These are phyloP conservation scores for Phyllotreta cruciferae DNA, from an alignment of 2,888 invertebrate species.

Conservation along the genomic window DNA sequence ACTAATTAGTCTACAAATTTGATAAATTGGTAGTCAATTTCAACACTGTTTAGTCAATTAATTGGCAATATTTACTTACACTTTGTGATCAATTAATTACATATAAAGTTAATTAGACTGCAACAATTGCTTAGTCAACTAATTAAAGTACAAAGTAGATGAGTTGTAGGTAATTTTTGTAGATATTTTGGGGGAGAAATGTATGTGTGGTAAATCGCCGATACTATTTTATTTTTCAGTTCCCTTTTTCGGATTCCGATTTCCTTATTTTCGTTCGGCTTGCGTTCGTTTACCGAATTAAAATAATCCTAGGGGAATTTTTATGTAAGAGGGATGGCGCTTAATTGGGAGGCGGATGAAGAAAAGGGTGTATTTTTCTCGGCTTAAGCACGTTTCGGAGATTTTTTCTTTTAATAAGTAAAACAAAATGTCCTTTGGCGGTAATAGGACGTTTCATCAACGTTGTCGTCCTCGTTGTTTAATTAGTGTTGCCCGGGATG, in stretches of 20 bases:
- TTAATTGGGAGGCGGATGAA: conserved; percentile 28
- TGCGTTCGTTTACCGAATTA: conserved; percentile 32
- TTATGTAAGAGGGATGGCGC: conserved; percentile 25
- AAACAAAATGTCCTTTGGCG: conserved; percentile 30
- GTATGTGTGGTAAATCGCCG: too few species aligned
- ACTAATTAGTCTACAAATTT: too few species aligned
- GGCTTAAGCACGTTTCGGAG: conserved; percentile 31
- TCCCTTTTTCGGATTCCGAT: conserved; percentile 10
- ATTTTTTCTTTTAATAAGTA: conserved; percentile 33
- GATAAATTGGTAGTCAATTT: too few species aligned
- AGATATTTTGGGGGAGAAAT: too few species aligned
- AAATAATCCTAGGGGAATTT: conserved; percentile 35
- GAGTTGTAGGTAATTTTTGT: neutral
- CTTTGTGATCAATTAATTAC: too few species aligned
- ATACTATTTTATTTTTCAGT: neutral
- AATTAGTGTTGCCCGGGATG: conserved; percentile 21
- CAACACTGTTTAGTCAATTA: too few species aligned
- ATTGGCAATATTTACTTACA: too few species aligned
- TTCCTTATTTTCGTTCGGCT: conserved; percentile 32
- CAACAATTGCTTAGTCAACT: too few species aligned
- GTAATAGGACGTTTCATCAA: conserved; percentile 31
- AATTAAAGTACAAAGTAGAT: too few species aligned
- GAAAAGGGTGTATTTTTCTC: conserved; percentile 31
- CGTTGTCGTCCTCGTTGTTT: conserved; percentile 29
- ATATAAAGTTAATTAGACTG: too few species aligned